Base-by-base conservation (phyloP, 2,888 invertebrate species). In the Yponomeuta malinellus region DNA sequence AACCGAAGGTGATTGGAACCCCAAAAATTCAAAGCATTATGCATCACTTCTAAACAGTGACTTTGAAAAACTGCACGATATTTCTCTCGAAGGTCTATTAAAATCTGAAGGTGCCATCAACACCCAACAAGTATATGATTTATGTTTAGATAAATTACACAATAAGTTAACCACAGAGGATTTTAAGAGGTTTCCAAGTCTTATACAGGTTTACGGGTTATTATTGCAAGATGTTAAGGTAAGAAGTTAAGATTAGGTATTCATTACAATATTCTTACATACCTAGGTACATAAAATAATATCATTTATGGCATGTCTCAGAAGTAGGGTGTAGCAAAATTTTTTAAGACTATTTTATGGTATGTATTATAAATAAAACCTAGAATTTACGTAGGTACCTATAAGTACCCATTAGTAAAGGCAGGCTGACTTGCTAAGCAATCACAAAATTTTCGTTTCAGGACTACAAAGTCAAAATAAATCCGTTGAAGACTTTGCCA, bases 111-210 rank as follows among this genome's bases (percentile, higher is more conserved):
- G 78, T 68, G 72, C 77, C 29, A 85, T 81, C 72, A 76, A 85
- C 71, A 69, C 75, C 9, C 88, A 90, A 78, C 77, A 79, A 59
- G 76, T 91, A 63, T 90, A 89, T 77, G 84, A 91, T 73, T 79
- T 77, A 37, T 80, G 83, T 68, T 78, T 90, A 69, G 81, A 80
- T 71, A 79, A 81, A 48, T 74, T 90, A 37, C 87, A 89, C 74
- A 76, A 75, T 68, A 89, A 83, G 76, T 75, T 90, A 71, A 84
- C 83, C 72, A 71, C 77, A 31, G 78, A 82, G 63, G 78, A 85
- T 73, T 87, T 87, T 67, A 90, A 87, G 73, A 85, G 80, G 72
- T 86, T 87, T 78, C 91, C 90, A 33, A 81, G 82, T 3, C 81
- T 85, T 69, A 77, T 89, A 73, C 84, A 87, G 75, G 86, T 85